phyloP scores from a whole-genome alignment of 1,140 invertebrate genomes.

The Brachionus angularis region DNA sequence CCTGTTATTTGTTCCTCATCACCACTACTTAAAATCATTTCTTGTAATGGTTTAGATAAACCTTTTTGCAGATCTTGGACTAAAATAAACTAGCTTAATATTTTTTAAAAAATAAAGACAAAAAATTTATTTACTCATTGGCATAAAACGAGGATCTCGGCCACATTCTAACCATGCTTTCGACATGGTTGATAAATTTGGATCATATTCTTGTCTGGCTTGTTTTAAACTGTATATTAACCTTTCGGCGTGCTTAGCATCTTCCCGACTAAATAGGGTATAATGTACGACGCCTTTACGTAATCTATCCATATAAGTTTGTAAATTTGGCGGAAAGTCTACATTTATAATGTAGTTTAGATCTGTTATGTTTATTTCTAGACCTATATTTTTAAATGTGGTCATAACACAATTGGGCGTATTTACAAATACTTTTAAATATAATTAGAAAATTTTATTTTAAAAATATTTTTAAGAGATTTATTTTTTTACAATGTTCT shows the following conservation, averaged over 20 bases:
- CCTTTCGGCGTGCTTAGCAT: slow-evolving; percentile 34
- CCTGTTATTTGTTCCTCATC: slow-evolving; percentile 31
- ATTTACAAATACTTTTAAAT: slow-evolving; percentile 20
- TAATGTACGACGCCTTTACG: slow-evolving; percentile 42
- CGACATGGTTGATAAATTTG: slow-evolving; percentile 13
- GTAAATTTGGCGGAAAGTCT: slow-evolving; percentile 41
- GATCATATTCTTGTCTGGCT: slow-evolving; percentile 31
- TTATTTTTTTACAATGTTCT: slow-evolving; percentile 10
- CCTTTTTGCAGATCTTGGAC: slow-evolving; percentile 42
- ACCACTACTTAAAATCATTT: slow-evolving; percentile 39
- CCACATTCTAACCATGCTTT: slow-evolving; percentile 44
- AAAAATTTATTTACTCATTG: slow-evolving; percentile 23
- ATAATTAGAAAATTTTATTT: slow-evolving; percentile 1
- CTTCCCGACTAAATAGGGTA: slow-evolving; percentile 24
- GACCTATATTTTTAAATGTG: slow-evolving; percentile 40
- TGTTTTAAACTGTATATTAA: slow-evolving; percentile 42
- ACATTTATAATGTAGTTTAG: slow-evolving; percentile 40
- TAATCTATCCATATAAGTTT: slow-evolving; percentile 40
- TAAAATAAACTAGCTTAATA: not conserved
- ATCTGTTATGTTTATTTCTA: slow-evolving; percentile 35
- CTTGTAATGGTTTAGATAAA: slow-evolving; percentile 32
- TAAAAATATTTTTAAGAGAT: not conserved
- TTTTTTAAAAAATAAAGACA: not conserved
- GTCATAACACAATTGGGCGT: slow-evolving; percentile 31
- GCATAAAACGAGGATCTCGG: slow-evolving; percentile 23